Evolutionary conservation across 2,113 vertebrate species (phyloP).

Genomic region (Protomyctophum bolini): DNA sequence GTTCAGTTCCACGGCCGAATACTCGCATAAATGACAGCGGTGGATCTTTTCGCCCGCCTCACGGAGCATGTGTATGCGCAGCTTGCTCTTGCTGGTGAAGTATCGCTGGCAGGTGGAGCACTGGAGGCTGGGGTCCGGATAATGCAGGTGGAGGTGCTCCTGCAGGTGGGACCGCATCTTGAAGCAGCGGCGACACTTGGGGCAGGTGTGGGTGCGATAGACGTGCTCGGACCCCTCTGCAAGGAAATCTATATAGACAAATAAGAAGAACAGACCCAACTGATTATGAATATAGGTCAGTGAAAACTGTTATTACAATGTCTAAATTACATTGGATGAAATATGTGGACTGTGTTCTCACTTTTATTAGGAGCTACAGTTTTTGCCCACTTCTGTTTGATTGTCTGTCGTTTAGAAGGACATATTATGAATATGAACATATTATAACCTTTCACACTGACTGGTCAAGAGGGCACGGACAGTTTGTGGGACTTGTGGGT

Average conservation of each 20-base stretch:
- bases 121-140: constrained; percentile 91
- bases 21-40: constrained; percentile 87
- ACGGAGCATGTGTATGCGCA: constrained; percentile 89
- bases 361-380: too few species aligned
- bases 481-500: too few species aligned
- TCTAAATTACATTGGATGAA: too few species aligned
- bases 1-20: constrained; percentile 90
- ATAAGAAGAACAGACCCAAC: constrained; percentile 6
- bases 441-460: too few species aligned
- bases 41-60: constrained; percentile 89
- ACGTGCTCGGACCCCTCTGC: constrained; percentile 81
- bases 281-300: neutral
- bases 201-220: constrained; percentile 93
- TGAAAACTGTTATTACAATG: too few species aligned
- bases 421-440: too few species aligned
- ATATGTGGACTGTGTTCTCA: too few species aligned
- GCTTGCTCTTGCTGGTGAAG: constrained; percentile 97
- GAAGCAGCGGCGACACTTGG: constrained; percentile 93
- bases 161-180: constrained; percentile 93
- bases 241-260: constrained; percentile 70
- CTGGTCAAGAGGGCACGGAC: too few species aligned
- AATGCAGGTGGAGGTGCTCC: constrained; percentile 93
- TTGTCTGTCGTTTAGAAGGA: too few species aligned
- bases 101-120: constrained; percentile 91
- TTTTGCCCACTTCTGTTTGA: too few species aligned